Percentiles rank a stretch among this genome's conserved stretches.
Conservation (phyloP, 2,113 vertebrate genomes). For the Embiotoca jacksoni region DNA sequence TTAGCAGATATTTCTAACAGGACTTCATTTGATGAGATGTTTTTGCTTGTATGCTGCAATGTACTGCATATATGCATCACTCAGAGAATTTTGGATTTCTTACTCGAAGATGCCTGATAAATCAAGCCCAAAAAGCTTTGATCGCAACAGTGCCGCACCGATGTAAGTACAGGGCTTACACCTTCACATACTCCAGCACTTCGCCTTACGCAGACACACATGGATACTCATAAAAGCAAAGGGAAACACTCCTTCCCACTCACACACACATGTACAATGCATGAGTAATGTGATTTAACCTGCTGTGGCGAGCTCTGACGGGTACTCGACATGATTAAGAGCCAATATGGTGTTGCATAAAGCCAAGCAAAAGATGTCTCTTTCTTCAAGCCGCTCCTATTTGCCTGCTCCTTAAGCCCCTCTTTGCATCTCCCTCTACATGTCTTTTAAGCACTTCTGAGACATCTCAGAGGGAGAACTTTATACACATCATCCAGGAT, state of each 20-base stretch:
- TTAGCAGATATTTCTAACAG: background rate
- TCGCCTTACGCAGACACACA: slow-evolving; percentile 42
- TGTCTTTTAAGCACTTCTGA: slow-evolving; percentile 84
- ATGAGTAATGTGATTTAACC: slow-evolving; percentile 86
- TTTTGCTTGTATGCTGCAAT: background rate
- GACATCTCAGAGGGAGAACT: slow-evolving; percentile 64
- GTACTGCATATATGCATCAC: background rate
- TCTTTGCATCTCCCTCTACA: slow-evolving; percentile 81
- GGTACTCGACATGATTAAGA: slow-evolving; percentile 84
- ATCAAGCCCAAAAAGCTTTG: slow-evolving; percentile 31
- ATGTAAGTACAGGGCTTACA: slow-evolving; percentile 55
- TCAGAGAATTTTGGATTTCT: slow-evolving; percentile 13
- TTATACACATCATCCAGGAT: slow-evolving; percentile 71
- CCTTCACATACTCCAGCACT: slow-evolving; percentile 45
- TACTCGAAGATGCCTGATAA: slow-evolving; percentile 15
- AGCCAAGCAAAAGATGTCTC: slow-evolving; percentile 80
- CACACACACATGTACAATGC: slow-evolving; percentile 74
- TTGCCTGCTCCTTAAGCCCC: slow-evolving; percentile 81
- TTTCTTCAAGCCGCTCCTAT: slow-evolving; percentile 73
- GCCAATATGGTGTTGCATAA: slow-evolving; percentile 75
- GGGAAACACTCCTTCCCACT: slow-evolving; percentile 41
- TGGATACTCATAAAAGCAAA: slow-evolving; percentile 8
- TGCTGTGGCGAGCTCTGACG: slow-evolving; percentile 83
- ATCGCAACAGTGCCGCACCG: slow-evolving; percentile 35
- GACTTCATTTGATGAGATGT: background rate